Evolutionary conservation across 2,888 invertebrate species (phyloP).

Genomic region (Ichneumoninae sp.): DNA sequence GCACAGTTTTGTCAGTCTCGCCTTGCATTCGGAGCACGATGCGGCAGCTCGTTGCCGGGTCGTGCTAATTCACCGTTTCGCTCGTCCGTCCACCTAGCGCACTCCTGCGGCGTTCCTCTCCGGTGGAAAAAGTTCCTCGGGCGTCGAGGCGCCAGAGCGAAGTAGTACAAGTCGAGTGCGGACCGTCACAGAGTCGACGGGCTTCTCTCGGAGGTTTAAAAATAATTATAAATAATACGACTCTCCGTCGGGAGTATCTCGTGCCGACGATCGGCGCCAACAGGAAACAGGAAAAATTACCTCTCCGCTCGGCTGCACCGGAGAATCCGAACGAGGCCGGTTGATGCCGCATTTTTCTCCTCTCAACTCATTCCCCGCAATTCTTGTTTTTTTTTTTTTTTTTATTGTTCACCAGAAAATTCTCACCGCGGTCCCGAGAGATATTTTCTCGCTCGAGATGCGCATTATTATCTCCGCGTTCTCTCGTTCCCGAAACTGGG

Average conservation of each 20-base stretch:
- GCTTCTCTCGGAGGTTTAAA: conserved; percentile 30
- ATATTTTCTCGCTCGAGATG: conserved; percentile 46
- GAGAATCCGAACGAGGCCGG: conserved; percentile 2
- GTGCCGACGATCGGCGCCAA: background rate
- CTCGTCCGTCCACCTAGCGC: background rate
- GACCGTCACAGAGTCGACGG: background rate
- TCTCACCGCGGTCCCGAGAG: conserved; percentile 38
- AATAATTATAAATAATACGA: conserved; percentile 61
- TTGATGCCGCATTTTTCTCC: conserved; percentile 35
- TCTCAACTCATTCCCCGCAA: conserved; percentile 34
- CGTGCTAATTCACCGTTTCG: conserved; percentile 32
- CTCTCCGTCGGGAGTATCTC: conserved; percentile 29
- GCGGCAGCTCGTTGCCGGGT: conserved; percentile 7
- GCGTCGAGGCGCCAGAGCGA: conserved; percentile 6
- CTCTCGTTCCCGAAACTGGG: conserved; percentile 23
- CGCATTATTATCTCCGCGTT: conserved; percentile 35
- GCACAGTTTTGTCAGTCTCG: conserved; percentile 21
- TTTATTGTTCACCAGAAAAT: conserved; percentile 31
- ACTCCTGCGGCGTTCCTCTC: background rate
- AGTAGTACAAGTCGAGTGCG: conserved; percentile 48
- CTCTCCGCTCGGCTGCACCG: background rate
- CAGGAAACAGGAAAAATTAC: conserved; percentile 27
- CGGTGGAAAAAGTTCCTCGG: background rate
- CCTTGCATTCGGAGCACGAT: conserved; percentile 39
- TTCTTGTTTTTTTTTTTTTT: conserved; percentile 1